These are phyloP conservation scores for Crossocerus cetratus DNA, from an alignment of 2,888 invertebrate genomes.

Conservation along the genomic window DNA sequence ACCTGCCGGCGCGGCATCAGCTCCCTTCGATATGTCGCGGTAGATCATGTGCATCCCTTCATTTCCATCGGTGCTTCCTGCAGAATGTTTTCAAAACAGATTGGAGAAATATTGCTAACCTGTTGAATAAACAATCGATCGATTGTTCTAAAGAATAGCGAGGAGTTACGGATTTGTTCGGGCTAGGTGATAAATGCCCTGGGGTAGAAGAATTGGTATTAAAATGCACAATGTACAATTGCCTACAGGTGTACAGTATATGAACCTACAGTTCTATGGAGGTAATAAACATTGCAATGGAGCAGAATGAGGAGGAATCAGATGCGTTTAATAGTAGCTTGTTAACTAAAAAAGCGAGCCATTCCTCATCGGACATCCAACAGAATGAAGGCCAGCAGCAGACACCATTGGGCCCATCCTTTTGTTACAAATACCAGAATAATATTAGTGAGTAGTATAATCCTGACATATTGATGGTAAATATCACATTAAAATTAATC, in stretches of 20 bases:
- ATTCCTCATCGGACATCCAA: slow-evolving; percentile 12
- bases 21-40: too few relatives aligned
- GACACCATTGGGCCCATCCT: neutral
- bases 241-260: neutral
- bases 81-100: slow-evolving; percentile 1
- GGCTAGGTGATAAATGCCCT: too few relatives aligned
- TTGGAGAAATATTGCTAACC: slow-evolving; percentile 9
- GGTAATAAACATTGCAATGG: slow-evolving; percentile 15
- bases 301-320: slow-evolving; percentile 13
- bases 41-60: too few relatives aligned
- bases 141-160: too few relatives aligned
- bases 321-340: slow-evolving; percentile 7
- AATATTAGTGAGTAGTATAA: slow-evolving; percentile 8
- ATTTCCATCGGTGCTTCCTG: neutral
- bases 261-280: slow-evolving; percentile 2
- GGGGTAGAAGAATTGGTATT: neutral
- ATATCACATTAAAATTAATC: neutral
- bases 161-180: too few relatives aligned
- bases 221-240: neutral
- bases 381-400: slow-evolving; percentile 13
- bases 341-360: slow-evolving; percentile 14
- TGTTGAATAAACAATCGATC: neutral
- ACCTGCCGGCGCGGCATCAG: too few relatives aligned
- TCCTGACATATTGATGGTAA: neutral
- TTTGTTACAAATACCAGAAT: slow-evolving; percentile 29